These are phyloP conservation scores for Notamacropus eugenii DNA, from an alignment of 2,797 vertebrate species.

Conservation along the genomic window DNA sequence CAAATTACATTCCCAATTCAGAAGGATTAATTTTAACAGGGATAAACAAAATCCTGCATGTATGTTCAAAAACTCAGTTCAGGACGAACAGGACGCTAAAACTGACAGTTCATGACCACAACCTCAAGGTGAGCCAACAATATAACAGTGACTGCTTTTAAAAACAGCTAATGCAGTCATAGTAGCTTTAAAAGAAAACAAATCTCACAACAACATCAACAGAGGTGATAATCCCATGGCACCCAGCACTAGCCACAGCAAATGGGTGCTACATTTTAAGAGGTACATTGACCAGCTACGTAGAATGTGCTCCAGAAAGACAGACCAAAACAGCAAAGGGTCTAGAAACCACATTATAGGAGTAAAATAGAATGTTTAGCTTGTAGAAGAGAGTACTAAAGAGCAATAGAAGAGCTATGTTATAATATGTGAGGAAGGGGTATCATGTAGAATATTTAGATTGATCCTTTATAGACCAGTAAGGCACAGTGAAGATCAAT, in stretches of 20 bases:
- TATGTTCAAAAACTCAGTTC: conserved; percentile 9
- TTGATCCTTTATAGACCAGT: neutral
- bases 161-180: neutral
- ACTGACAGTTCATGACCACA: conserved; percentile 44
- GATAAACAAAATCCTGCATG: conserved; percentile 40
- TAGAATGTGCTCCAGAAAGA: neutral
- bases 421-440: neutral
- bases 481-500: neutral
- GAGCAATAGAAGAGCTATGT: conserved; percentile 20
- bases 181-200: conserved; percentile 38
- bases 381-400: conserved; percentile 17
- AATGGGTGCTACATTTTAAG: neutral
- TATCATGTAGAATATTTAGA: neutral
- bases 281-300: neutral
- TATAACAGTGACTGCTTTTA: neutral
- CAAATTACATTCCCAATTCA: conserved; percentile 46
- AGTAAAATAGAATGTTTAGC: conserved; percentile 43
- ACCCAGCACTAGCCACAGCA: neutral
- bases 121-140: conserved; percentile 22
- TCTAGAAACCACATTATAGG: neutral
- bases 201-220: neutral
- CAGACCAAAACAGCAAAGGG: neutral
- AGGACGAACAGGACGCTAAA: conserved; percentile 7
- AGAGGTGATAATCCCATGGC: too few species aligned
- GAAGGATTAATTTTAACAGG: conserved; percentile 54